phyloP scores from a whole-genome alignment of 2,888 invertebrate species.

The Lasius fuliginosus region DNA sequence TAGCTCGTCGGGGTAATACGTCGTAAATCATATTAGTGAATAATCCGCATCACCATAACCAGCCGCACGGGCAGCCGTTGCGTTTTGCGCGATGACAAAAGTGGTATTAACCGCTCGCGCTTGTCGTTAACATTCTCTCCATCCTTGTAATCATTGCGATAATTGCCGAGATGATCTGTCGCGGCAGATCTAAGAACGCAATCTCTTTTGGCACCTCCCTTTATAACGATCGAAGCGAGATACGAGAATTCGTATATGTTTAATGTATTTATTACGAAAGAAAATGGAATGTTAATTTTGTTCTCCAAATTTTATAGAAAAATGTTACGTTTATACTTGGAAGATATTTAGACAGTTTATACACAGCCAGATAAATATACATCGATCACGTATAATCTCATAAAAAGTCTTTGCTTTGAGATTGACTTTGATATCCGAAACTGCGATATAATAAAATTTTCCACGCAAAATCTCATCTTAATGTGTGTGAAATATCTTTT shows the following conservation, averaged over 20 bases:
- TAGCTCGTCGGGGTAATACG: slow-evolving; percentile 82
- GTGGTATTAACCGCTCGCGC: slow-evolving; percentile 71
- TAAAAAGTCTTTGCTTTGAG: neutral
- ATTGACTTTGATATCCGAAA: neutral
- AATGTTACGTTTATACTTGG: neutral
- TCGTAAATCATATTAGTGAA: slow-evolving; percentile 86
- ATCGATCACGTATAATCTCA: neutral
- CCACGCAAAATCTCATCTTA: slow-evolving; percentile 1
- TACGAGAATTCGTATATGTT: neutral
- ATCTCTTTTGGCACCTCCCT: neutral
- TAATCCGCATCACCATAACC: slow-evolving; percentile 86
- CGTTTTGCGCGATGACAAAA: slow-evolving; percentile 81
- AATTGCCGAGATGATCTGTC: slow-evolving; percentile 1
- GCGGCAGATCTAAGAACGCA: neutral
- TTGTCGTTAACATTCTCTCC: slow-evolving; percentile 21
- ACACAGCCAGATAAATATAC: too few species aligned
- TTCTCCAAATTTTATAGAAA: slow-evolving; percentile 3
- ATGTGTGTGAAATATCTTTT: neutral
- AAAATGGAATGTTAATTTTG: slow-evolving; percentile 18
- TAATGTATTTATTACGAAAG: neutral
- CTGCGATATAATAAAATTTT: neutral
- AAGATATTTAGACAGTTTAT: neutral
- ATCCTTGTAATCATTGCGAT: slow-evolving; percentile 39
- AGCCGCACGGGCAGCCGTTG: slow-evolving; percentile 77
- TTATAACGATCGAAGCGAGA: neutral